Conservation (phyloP, 2,888 invertebrate species). For the Helleia helle region DNA sequence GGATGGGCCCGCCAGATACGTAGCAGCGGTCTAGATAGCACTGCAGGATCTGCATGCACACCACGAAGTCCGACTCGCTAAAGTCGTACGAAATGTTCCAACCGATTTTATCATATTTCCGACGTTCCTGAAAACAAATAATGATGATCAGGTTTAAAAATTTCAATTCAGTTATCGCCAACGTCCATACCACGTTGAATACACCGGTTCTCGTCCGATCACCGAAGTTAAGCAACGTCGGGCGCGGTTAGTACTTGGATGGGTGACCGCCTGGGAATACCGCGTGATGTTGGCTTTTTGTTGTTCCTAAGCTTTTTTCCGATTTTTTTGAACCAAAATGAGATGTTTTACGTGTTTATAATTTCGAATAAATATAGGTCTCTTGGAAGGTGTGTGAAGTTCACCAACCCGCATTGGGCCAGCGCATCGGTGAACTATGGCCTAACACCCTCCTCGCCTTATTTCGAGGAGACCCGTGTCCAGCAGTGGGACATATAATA, state of each 20-base stretch:
- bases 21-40: constrained; percentile 86
- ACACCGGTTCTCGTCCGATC: constrained; percentile 27
- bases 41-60: constrained; percentile 88
- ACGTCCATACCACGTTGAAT: constrained; percentile 18
- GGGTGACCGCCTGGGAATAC: constrained; percentile 28
- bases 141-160: too few species aligned
- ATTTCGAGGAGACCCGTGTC: too few species aligned
- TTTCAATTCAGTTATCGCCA: too few species aligned
- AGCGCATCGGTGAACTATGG: too few species aligned
- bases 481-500: too few species aligned
- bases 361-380: too few species aligned
- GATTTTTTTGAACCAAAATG: too few species aligned
- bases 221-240: constrained; percentile 36
- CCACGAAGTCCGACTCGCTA: constrained; percentile 93
- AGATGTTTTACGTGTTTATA: too few species aligned
- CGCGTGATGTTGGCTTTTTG: constrained; percentile 4
- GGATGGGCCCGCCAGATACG: constrained; percentile 77
- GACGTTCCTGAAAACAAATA: constrained; percentile 77
- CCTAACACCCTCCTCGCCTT: too few species aligned
- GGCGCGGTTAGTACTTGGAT: constrained; percentile 49
- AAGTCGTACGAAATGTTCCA: constrained; percentile 97
- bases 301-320: too few species aligned
- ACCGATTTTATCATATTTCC: constrained; percentile 94
- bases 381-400: too few species aligned
- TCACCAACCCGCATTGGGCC: too few species aligned